Evolutionary conservation across 2,888 invertebrate genomes (phyloP).

Genomic region (Volucella inflata): DNA sequence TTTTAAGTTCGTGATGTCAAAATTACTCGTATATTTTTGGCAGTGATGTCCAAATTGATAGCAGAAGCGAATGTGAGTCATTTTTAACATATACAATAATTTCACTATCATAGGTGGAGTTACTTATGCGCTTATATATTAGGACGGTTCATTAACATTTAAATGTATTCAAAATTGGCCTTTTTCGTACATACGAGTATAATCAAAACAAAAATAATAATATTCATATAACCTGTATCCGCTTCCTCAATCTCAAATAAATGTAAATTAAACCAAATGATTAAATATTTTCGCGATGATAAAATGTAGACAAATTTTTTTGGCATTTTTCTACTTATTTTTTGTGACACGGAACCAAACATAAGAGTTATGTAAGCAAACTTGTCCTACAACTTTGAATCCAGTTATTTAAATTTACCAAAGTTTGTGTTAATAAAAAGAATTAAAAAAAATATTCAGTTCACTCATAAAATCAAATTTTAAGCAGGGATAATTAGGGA

Average conservation of each 20-base stretch:
- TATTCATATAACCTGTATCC: constrained; percentile 7
- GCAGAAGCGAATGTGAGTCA: too few species aligned
- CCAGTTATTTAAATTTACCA: constrained; percentile 43
- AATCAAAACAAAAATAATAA: not conserved
- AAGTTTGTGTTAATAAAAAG: not conserved
- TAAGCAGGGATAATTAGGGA: not conserved
- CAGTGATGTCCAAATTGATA: not conserved
- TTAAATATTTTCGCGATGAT: constrained; percentile 23
- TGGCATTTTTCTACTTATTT: not conserved
- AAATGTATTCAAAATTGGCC: too few species aligned
- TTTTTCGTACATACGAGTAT: too few species aligned
- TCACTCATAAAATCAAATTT: not conserved
- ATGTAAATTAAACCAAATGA: constrained; percentile 51
- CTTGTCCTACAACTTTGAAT: constrained; percentile 8
- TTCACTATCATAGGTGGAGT: too few species aligned
- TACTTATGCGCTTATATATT: too few species aligned
- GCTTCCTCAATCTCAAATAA: constrained; percentile 38
- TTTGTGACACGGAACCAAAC: constrained; percentile 20
- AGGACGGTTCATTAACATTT: too few species aligned
- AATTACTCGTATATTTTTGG: not conserved
- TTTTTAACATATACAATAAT: too few species aligned
- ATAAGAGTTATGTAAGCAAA: constrained; percentile 45
- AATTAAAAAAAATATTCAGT: constrained; percentile 8
- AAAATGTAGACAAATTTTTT: constrained; percentile 13
- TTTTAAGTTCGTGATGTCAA: constrained; percentile 14